Evolutionary conservation across 2,113 vertebrate species (phyloP).

Genomic region (Phodopus roborovskii): DNA sequence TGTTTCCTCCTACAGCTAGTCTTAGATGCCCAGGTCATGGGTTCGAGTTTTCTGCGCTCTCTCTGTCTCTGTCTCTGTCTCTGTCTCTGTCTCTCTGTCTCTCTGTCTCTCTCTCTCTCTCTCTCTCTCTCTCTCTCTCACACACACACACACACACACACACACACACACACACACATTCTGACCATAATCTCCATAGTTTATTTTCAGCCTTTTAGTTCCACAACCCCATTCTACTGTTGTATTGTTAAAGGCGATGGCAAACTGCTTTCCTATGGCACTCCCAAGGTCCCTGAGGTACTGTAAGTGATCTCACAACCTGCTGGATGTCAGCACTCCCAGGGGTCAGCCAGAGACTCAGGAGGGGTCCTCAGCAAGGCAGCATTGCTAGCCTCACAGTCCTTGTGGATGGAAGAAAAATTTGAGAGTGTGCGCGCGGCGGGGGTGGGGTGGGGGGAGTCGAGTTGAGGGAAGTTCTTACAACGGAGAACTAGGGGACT

Average conservation of each 20-base stretch:
- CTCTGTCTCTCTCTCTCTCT: no score
- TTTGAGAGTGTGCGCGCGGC: neutral
- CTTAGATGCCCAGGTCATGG: rapidly evolving
- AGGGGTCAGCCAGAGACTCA: neutral
- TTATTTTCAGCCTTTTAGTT: neutral
- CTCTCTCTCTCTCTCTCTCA: no score
- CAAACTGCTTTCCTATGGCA: neutral
- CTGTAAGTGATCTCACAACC: rapidly evolving
- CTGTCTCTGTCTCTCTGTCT: no score
- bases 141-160: neutral
- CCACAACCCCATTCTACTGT: rapidly evolving
- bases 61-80: no score
- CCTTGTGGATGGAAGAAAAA: neutral
- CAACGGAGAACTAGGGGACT: neutral
- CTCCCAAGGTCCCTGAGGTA: neutral
- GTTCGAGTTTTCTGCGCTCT: neutral
- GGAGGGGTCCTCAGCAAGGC: rapidly evolving
- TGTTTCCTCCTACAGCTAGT: rapidly evolving
- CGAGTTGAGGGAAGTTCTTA: neutral
- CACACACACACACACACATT: neutral
- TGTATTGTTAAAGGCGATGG: neutral
- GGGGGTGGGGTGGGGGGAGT: no score
- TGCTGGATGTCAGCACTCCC: neutral
- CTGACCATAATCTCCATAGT: neutral
- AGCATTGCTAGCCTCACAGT: neutral